Evolutionary conservation across 2,113 vertebrate species (phyloP), one percentile per base, ranked within the genome.

Genomic region (Puffinus mauretanicus): DNA sequence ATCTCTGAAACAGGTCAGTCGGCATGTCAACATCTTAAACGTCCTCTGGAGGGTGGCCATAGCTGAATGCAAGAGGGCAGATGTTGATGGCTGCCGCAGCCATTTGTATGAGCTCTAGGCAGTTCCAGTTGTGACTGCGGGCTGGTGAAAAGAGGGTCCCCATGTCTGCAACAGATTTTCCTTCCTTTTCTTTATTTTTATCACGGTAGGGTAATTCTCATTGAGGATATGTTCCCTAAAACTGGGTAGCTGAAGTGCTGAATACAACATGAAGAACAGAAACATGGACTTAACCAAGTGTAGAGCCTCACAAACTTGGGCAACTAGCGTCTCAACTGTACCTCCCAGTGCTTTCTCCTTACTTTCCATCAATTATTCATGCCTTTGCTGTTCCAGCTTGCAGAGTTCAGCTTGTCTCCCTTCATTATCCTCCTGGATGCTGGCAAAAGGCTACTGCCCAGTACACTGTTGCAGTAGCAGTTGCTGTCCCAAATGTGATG

Each of bases 151-250:
- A 51, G 17, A 57, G 26, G 8, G 13, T 51, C 26, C 10, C 4
- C 16, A 3, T 2, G 0, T 60, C 30, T 87, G 4, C 62, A 64
- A 34, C 5, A 42, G 18, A 21, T 27, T 86, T 77, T 52, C 46
- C 16, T 90, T 70, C 19, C 10, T 25, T 71, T 76, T 58, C 44
- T 36, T 57, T 57, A 16, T 81, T 93, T 94, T 62, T 84, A 13
- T 58, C 42, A 36, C 0, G 0, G 13, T 85, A 22, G 5, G 1
- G 9, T 77, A 65, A 21, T 73, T 77, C 26, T 80, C 44, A 36
- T 3, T 75, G 27, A 57, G 24, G n/a, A 29, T 54, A 5, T n/a
- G 30, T 86, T 71, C 15, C 25, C 24, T 52, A 58, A 65, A 93
- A 65, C 11, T 0, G 0, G 22, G 20, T 75, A 46, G 29, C 46